phyloP scores from a whole-genome alignment of 2,888 invertebrate genomes.

The Gasteruption jaculator region DNA sequence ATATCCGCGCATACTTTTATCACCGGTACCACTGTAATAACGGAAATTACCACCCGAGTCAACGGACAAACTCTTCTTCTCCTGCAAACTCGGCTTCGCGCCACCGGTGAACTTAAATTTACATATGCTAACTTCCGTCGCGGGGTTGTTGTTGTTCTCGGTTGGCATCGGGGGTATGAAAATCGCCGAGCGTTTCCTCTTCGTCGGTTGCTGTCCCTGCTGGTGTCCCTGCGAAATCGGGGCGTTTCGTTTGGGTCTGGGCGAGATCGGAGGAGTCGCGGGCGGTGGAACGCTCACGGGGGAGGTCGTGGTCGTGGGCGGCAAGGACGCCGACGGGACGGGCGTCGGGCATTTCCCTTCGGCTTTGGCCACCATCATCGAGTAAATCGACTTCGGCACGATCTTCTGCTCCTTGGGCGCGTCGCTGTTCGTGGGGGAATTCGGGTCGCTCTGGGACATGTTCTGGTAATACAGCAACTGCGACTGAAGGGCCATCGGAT shows the following conservation, averaged over 20 bases:
- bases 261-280: conserved; percentile 33
- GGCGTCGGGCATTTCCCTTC: conserved; percentile 33
- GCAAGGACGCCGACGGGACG: conserved; percentile 30
- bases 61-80: conserved; percentile 88
- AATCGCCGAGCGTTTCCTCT: conserved; percentile 76
- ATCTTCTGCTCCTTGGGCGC: conserved; percentile 38
- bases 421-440: conserved; percentile 24
- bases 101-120: conserved; percentile 93
- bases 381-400: conserved; percentile 51
- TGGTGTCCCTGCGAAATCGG: conserved; percentile 39
- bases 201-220: conserved; percentile 54
- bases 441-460: conserved; percentile 58
- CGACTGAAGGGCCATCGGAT: conserved; percentile 69
- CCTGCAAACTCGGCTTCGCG: conserved; percentile 81
- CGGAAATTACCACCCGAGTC: conserved; percentile 85
- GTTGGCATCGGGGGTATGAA: conserved; percentile 79
- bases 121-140: conserved; percentile 84
- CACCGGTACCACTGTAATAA: conserved; percentile 82
- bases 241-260: conserved; percentile 54
- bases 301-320: conserved; percentile 37
- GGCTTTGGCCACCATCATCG: too few species aligned
- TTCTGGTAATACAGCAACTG: conserved; percentile 72
- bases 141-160: conserved; percentile 69
- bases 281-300: conserved; percentile 21
- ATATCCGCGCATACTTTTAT: conserved; percentile 71